Conservation (phyloP, 2,113 vertebrate species). For the Varanus salvator region DNA sequence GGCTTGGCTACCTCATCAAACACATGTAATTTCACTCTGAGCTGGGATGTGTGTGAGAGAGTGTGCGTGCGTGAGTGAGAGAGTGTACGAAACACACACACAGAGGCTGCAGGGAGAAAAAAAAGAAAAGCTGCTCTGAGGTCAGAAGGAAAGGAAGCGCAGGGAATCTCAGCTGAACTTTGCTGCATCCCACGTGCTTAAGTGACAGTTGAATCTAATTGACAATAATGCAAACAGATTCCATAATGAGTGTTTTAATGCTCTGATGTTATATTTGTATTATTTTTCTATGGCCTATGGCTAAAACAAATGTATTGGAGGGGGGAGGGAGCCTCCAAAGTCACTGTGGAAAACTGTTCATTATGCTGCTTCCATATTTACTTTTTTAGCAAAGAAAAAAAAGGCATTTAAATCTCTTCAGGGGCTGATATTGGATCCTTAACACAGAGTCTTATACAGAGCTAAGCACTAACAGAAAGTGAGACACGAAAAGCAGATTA, state of each 20-base stretch:
- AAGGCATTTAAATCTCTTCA: not conserved
- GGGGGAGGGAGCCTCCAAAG: not conserved
- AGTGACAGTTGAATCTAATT: not conserved
- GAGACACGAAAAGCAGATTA: not conserved
- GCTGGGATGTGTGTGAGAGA: too few relatives aligned
- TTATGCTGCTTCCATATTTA: conserved; percentile 3
- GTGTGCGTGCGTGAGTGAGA: not conserved
- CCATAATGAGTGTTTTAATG: not conserved
- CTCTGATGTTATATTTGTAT: not conserved
- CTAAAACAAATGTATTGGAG: not conserved
- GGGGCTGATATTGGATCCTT: not conserved
- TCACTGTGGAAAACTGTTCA: not conserved
- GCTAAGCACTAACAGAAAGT: not conserved
- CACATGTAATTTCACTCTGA: too few relatives aligned
- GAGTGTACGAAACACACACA: not conserved
- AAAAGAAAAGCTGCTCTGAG: not conserved
- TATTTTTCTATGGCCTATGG: not conserved
- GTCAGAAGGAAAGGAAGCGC: not conserved
- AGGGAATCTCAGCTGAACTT: not conserved
- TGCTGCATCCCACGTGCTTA: not conserved
- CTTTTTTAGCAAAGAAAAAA: not conserved
- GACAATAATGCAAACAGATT: not conserved
- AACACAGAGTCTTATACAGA: not conserved
- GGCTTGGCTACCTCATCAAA: too few relatives aligned
- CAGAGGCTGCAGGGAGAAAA: not conserved